Evolutionary conservation across 2,888 invertebrate species (phyloP).

Genomic region (Acleris laterana): DNA sequence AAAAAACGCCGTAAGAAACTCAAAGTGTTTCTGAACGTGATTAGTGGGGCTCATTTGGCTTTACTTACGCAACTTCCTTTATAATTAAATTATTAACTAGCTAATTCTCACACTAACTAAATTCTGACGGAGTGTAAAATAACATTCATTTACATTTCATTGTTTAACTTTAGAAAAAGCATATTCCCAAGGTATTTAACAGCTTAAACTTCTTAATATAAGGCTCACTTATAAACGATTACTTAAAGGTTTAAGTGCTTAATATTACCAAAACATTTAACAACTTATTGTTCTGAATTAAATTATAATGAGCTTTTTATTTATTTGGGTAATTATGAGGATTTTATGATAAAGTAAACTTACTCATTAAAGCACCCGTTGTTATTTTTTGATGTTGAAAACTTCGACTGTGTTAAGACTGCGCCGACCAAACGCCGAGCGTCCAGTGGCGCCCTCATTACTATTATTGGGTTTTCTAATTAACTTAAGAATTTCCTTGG

Average conservation of each 20-base stretch:
- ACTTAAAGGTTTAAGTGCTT: not conserved
- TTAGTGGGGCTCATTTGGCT: too few species aligned
- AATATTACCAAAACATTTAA: not conserved
- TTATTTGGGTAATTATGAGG: constrained; percentile 21
- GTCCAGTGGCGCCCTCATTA: too few species aligned
- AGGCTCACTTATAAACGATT: constrained; percentile 1
- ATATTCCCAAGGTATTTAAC: not conserved
- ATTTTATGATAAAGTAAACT: not conserved
- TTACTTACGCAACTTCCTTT: constrained; percentile 11
- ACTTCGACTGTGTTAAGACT: not conserved
- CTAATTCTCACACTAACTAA: constrained; percentile 21
- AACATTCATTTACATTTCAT: not conserved
- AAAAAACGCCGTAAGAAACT: too few species aligned
- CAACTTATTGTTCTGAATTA: too few species aligned
- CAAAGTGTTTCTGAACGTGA: too few species aligned
- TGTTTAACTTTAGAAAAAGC: constrained; percentile 5
- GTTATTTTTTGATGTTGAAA: constrained; percentile 9
- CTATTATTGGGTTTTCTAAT: too few species aligned
- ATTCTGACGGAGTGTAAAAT: constrained; percentile 10
- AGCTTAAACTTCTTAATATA: not conserved
- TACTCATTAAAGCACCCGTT: constrained; percentile 19
- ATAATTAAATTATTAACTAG: constrained; percentile 13
- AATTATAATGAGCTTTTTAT: not conserved
- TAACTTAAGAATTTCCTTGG: too few species aligned
- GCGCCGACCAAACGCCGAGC: too few species aligned